Conservation (phyloP, 2,888 invertebrate species). For the Nebria brevicollis region DNA sequence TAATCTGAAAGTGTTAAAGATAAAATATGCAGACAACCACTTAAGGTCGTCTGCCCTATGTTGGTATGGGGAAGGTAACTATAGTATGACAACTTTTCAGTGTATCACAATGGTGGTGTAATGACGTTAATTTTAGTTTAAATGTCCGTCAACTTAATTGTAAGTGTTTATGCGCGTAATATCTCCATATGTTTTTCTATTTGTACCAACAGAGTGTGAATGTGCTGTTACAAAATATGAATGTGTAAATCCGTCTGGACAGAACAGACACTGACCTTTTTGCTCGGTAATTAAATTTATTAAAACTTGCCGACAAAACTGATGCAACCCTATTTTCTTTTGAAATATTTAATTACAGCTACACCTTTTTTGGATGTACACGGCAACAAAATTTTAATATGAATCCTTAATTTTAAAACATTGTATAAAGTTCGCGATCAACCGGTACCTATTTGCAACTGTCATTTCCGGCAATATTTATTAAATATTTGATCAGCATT, state of each 20-base stretch:
- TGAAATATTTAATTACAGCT: background rate
- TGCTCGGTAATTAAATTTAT: background rate
- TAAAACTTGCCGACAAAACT: background rate
- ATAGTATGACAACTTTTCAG: background rate
- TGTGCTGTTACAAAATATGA: background rate
- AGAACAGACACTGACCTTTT: background rate
- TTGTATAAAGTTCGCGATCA: no score
- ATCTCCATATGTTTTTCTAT: background rate
- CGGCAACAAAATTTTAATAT: no score
- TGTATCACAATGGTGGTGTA: background rate
- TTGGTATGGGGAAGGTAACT: no score
- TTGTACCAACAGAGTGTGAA: background rate
- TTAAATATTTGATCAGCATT: slow-evolving; percentile 1
- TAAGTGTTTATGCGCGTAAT: slow-evolving; percentile 7
- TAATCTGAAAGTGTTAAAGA: no score
- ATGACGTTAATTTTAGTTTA: slow-evolving; percentile 19
- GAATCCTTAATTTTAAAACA: no score
- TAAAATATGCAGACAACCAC: no score
- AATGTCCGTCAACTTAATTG: background rate
- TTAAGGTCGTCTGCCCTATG: no score
- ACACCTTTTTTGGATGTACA: background rate
- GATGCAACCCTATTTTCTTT: background rate
- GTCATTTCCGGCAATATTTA: background rate
- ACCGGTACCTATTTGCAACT: background rate
- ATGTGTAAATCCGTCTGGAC: background rate